These are phyloP conservation scores for Drosophila hawaiiensis DNA, from an alignment of 2,888 invertebrate species.

Conservation along the genomic window DNA sequence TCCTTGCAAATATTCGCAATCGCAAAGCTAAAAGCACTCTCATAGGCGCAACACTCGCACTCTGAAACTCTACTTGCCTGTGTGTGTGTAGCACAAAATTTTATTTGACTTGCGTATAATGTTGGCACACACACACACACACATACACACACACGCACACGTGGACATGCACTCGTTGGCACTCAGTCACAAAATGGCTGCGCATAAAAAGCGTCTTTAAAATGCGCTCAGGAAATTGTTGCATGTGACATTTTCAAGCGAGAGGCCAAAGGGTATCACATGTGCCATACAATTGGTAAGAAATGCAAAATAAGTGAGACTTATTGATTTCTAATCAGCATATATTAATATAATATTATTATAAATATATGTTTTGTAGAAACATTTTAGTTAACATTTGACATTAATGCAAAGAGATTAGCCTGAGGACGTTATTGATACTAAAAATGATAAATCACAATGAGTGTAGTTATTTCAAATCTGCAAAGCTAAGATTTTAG, in stretches of 20 bases:
- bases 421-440: background rate
- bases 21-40: constrained; percentile 39
- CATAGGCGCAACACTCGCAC: constrained; percentile 52
- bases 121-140: constrained; percentile 20
- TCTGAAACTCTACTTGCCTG: constrained; percentile 27
- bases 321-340: background rate
- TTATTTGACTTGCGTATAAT: constrained; percentile 27
- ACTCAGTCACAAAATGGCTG: constrained; percentile 71
- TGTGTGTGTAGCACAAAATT: constrained; percentile 58
- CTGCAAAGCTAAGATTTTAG: background rate
- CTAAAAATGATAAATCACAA: background rate
- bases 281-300: background rate
- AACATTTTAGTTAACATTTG: background rate
- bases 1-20: constrained; percentile 54
- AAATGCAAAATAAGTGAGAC: background rate
- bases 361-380: background rate
- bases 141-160: constrained; percentile 18
- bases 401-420: background rate
- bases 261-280: background rate
- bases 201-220: constrained; percentile 75
- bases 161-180: constrained; percentile 43
- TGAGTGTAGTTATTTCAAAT: too few species aligned
- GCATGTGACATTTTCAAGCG: constrained; percentile 71
- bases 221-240: constrained; percentile 77
- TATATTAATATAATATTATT: background rate